These are phyloP conservation scores for Dinoponera quadriceps DNA, from an alignment of 1,140 invertebrate genomes.

Conservation along the genomic window DNA sequence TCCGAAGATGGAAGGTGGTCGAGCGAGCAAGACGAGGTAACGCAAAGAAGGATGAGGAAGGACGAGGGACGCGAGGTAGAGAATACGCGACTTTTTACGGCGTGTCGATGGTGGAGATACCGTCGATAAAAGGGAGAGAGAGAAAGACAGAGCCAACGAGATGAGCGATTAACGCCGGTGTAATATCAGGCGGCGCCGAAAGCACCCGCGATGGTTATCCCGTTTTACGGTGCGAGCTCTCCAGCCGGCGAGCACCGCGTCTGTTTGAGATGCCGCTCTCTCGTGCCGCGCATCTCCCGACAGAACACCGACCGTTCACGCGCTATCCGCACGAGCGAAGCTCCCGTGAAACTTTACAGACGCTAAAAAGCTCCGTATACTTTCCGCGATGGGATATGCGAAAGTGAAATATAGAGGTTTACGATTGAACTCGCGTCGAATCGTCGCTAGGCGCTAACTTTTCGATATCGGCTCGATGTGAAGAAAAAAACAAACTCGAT, in stretches of 20 bases:
- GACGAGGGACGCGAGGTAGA: neutral
- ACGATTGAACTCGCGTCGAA: no score
- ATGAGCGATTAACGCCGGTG: constrained; percentile 42
- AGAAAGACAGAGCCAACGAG: no score
- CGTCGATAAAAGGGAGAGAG: neutral
- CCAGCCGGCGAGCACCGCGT: neutral
- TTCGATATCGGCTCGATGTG: no score
- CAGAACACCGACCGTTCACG: neutral
- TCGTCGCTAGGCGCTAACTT: no score
- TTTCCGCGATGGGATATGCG: neutral
- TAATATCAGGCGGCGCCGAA: constrained; percentile 31
- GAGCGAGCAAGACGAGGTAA: neutral
- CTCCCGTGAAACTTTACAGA: constrained; percentile 9
- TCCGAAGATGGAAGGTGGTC: neutral
- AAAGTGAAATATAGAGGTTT: neutral
- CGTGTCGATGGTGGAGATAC: constrained; percentile 31
- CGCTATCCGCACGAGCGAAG: neutral
- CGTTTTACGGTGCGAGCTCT: constrained; percentile 22
- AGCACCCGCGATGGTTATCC: constrained; percentile 36
- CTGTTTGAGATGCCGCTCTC: neutral
- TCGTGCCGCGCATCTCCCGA: no score
- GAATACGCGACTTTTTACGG: constrained; percentile 25
- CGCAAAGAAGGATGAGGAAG: neutral
- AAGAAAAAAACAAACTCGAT: no score
- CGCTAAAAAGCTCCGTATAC: neutral